These are phyloP conservation scores for Boleophthalmus pectinirostris DNA, from an alignment of 2,113 vertebrate species.

Conservation along the genomic window DNA sequence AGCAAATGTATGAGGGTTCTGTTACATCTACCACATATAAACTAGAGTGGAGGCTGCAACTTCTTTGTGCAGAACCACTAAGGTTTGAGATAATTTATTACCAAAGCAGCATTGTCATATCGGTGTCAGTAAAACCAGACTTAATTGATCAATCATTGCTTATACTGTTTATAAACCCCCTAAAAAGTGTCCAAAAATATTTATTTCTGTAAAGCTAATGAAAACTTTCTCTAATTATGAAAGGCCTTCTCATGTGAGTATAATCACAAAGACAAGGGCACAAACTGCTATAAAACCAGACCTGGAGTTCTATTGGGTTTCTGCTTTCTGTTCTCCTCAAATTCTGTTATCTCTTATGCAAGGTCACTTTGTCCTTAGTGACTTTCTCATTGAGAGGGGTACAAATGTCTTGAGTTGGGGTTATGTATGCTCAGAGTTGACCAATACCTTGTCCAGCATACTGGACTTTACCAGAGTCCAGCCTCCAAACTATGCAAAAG, in stretches of 20 bases:
- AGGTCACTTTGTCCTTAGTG: slow-evolving; percentile 27
- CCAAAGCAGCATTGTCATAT: slow-evolving; percentile 61
- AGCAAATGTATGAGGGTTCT: slow-evolving; percentile 14
- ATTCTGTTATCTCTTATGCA: slow-evolving; percentile 13
- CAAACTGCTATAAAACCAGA: background rate
- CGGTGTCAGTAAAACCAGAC: slow-evolving; percentile 31
- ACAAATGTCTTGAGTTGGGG: slow-evolving; percentile 21
- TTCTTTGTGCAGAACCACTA: background rate
- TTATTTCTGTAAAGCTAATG: background rate
- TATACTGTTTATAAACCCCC: background rate
- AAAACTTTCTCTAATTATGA: slow-evolving; percentile 6
- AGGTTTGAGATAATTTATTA: slow-evolving; percentile 48
- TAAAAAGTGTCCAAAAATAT: slow-evolving; percentile 18
- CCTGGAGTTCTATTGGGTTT: background rate
- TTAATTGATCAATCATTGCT: slow-evolving; percentile 16
- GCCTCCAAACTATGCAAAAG: slow-evolving; percentile 82
- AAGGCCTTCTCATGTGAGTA: slow-evolving; percentile 17
- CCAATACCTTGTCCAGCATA: slow-evolving; percentile 59
- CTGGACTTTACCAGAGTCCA: slow-evolving; percentile 64
- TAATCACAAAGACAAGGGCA: background rate
- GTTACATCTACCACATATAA: slow-evolving; percentile 5
- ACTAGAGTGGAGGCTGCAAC: slow-evolving; percentile 13
- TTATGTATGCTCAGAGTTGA: slow-evolving; percentile 30
- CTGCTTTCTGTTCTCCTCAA: background rate
- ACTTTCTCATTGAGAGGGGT: background rate